These are phyloP conservation scores for Lasioglossum zephyrum DNA, from an alignment of 2,888 invertebrate genomes.

Conservation along the genomic window DNA sequence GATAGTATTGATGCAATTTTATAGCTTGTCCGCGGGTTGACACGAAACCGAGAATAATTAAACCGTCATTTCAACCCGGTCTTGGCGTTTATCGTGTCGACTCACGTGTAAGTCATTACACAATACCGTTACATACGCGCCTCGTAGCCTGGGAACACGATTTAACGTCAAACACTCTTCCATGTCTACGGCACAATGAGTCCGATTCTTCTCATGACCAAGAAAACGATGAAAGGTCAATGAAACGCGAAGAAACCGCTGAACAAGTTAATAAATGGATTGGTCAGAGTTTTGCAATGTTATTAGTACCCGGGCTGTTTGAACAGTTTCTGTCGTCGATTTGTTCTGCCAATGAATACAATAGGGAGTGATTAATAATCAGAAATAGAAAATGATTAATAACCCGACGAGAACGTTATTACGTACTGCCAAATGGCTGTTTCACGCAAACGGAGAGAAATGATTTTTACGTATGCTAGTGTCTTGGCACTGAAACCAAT, in stretches of 20 bases:
- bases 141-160: conserved; percentile 41
- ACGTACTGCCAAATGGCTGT: neutral
- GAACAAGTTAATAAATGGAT: neutral
- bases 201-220: conserved; percentile 42
- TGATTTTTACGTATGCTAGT: neutral
- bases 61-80: conserved; percentile 19
- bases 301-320: neutral
- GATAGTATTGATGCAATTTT: neutral
- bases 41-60: conserved; percentile 24
- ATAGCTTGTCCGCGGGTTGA: neutral
- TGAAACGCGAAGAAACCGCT: conserved; percentile 11
- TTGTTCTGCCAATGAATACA: neutral
- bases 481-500: neutral
- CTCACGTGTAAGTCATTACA: conserved; percentile 46
- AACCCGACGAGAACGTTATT: neutral
- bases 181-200: conserved; percentile 28
- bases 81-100: conserved; percentile 41
- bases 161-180: conserved; percentile 38
- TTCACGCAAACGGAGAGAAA: neutral
- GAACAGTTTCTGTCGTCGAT: neutral
- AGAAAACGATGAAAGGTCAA: conserved; percentile 35
- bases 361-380: neutral
- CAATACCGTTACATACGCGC: conserved; percentile 53
- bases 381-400: neutral
- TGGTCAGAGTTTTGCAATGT: neutral